Percentiles rank a stretch among this genome's conserved stretches.
Evolutionary conservation across 2,797 vertebrate species (phyloP).

Genomic region (Potorous gilbertii): DNA sequence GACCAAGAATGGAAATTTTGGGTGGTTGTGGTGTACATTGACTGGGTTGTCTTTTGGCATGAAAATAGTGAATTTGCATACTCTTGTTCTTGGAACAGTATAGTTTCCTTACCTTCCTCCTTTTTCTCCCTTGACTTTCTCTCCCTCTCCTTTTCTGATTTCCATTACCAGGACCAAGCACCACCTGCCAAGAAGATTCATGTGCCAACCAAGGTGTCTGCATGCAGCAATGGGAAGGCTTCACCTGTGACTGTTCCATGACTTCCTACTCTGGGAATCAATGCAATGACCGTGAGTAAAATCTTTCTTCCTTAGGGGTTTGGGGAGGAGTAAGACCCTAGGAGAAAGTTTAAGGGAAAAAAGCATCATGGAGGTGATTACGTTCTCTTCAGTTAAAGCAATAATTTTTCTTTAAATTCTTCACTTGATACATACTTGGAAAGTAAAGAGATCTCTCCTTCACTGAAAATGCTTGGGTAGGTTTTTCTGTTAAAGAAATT

Average conservation of each 20-base stretch:
- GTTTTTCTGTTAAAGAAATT: not conserved
- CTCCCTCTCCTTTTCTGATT: slow-evolving; percentile 8
- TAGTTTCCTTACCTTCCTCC: slow-evolving; percentile 22
- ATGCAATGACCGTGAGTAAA: slow-evolving; percentile 97
- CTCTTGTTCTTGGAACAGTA: slow-evolving; percentile 13
- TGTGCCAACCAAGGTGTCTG: slow-evolving; percentile 98
- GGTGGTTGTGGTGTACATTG: slow-evolving; percentile 70
- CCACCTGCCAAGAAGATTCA: slow-evolving; percentile 97
- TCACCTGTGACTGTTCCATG: slow-evolving; percentile 98
- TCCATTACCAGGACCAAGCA: slow-evolving; percentile 91
- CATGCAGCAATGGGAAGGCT: slow-evolving; percentile 99
- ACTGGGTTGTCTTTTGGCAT: slow-evolving; percentile 67
- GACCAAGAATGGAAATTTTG: slow-evolving; percentile 55
- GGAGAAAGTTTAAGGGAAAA: not conserved
- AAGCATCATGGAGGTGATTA: not conserved
- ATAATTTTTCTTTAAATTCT: not conserved
- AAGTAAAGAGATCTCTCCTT: not conserved
- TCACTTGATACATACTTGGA: slow-evolving; percentile 25
- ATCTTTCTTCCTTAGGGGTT: slow-evolving; percentile 31
- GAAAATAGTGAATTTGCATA: slow-evolving; percentile 48
- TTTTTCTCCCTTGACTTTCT: slow-evolving; percentile 5
- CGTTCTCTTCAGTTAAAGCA: not conserved
- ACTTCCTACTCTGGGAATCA: slow-evolving; percentile 96
- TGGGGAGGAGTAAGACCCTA: slow-evolving; percentile 18
- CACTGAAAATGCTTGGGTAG: not conserved